A percentile compares a stretch with the other conserved stretches of the same genome.
phyloP scores from a whole-genome alignment of 2,797 vertebrate species.

The Anas acuta region DNA sequence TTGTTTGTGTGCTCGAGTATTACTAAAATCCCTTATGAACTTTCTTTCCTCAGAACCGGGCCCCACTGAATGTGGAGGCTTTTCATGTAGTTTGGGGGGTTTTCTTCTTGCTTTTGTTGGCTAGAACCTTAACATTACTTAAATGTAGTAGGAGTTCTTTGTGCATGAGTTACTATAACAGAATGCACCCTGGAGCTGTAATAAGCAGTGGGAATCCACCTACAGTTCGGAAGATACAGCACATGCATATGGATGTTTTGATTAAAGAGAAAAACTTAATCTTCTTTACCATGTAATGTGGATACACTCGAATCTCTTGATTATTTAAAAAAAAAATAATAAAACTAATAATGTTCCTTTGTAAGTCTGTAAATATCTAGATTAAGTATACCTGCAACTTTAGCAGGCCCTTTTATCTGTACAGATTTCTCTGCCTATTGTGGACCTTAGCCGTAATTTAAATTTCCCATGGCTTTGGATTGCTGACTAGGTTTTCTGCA shows the following conservation, averaged over 20 bases:
- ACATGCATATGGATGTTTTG: conserved; percentile 74
- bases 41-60: background rate
- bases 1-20: accelerated
- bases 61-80: accelerated
- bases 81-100: background rate
- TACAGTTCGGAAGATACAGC: conserved; percentile 25
- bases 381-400: conserved; percentile 85
- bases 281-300: conserved; percentile 72
- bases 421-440: conserved; percentile 79
- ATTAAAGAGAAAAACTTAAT: conserved; percentile 78
- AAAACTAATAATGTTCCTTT: conserved; percentile 88
- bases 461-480: conserved; percentile 85
- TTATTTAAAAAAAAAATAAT: conserved; percentile 80
- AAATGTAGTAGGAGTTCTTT: conserved; percentile 10
- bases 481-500: conserved; percentile 96
- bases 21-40: background rate
- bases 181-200: conserved; percentile 26
- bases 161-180: conserved; percentile 40
- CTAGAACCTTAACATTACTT: conserved; percentile 8
- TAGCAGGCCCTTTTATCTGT: conserved; percentile 80
- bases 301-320: conserved; percentile 70
- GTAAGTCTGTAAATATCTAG: conserved; percentile 85
- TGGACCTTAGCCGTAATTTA: conserved; percentile 83
- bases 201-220: conserved; percentile 58
- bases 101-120: background rate